Conservation (phyloP, 2,113 vertebrate species). For the Cynoglossus semilaevis region DNA sequence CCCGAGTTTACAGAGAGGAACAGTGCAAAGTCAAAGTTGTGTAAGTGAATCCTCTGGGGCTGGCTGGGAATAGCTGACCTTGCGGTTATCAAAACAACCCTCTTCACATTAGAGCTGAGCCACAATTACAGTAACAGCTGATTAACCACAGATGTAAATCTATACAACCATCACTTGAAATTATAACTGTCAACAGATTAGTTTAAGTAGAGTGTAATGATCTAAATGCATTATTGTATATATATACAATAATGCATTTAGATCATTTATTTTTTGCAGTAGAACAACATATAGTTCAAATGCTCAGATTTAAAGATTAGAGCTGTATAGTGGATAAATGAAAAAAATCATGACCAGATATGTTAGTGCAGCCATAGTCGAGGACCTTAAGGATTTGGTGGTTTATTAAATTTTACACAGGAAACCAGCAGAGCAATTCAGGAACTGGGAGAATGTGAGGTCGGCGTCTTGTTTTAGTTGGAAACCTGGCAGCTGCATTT, state of each 20-base stretch:
- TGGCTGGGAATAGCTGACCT: conserved; percentile 73
- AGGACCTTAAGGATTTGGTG: too few relatives aligned
- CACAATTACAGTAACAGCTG: conserved; percentile 50
- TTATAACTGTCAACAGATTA: conserved; percentile 22
- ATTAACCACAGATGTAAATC: conserved; percentile 54
- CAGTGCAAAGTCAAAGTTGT: conserved; percentile 70
- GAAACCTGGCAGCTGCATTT: background rate
- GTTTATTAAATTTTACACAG: background rate
- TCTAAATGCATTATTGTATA: too few relatives aligned
- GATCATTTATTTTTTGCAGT: too few relatives aligned
- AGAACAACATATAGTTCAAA: too few relatives aligned
- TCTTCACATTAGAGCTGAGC: conserved; percentile 46
- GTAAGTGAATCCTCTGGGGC: conserved; percentile 71
- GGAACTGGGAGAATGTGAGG: background rate
- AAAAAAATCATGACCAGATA: too few relatives aligned
- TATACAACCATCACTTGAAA: conserved; percentile 24
- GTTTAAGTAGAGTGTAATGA: background rate
- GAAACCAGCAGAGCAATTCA: background rate
- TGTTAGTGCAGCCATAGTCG: too few relatives aligned
- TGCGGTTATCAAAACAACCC: conserved; percentile 71
- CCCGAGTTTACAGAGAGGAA: conserved; percentile 37
- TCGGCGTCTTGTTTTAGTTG: background rate
- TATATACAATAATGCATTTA: too few relatives aligned
- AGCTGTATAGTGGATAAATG: too few relatives aligned
- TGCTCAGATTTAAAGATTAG: too few relatives aligned